These are phyloP conservation scores for Amiota communis DNA, from an alignment of 2,888 invertebrate species.

Conservation along the genomic window DNA sequence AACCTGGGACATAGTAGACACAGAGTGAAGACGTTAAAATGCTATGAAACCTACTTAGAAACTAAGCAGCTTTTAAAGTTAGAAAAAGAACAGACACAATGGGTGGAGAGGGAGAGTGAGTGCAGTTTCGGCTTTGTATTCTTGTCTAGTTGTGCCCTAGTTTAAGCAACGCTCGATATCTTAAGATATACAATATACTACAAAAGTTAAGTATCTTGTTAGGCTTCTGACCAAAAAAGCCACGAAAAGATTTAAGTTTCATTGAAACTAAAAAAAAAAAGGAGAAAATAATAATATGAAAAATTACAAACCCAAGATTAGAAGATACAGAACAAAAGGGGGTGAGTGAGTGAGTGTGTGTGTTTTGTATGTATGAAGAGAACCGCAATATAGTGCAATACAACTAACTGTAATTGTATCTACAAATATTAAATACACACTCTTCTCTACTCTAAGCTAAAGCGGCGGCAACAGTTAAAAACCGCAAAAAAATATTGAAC, in stretches of 20 bases:
- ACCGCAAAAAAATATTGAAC: slow-evolving; percentile 51
- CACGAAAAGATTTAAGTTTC: slow-evolving; percentile 61
- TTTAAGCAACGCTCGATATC: slow-evolving; percentile 39
- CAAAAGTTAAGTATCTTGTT: slow-evolving; percentile 47
- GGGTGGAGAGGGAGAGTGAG: background rate
- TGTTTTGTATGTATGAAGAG: too few relatives aligned
- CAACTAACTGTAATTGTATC: slow-evolving; percentile 61
- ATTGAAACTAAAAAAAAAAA: slow-evolving; percentile 37
- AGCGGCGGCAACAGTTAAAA: slow-evolving; percentile 49
- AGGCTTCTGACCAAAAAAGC: slow-evolving; percentile 66
- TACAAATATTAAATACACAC: slow-evolving; percentile 35
- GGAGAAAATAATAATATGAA: slow-evolving; percentile 36
- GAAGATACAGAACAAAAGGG: background rate
- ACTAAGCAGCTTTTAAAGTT: slow-evolving; percentile 19
- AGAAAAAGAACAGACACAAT: too few relatives aligned
- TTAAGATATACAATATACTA: slow-evolving; percentile 36
- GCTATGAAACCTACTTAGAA: slow-evolving; percentile 24
- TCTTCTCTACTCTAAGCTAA: slow-evolving; percentile 7
- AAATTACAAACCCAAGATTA: slow-evolving; percentile 25
- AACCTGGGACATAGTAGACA: too few relatives aligned
- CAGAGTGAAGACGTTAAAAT: slow-evolving; percentile 24
- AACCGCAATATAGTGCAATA: slow-evolving; percentile 12
- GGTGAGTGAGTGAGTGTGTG: too few relatives aligned
- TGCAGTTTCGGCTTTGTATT: background rate
- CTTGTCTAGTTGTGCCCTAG: slow-evolving; percentile 51